Percentiles rank a stretch among this genome's conserved stretches.
Conservation (phyloP, 1,140 invertebrate species). For the Physella acuta region DNA sequence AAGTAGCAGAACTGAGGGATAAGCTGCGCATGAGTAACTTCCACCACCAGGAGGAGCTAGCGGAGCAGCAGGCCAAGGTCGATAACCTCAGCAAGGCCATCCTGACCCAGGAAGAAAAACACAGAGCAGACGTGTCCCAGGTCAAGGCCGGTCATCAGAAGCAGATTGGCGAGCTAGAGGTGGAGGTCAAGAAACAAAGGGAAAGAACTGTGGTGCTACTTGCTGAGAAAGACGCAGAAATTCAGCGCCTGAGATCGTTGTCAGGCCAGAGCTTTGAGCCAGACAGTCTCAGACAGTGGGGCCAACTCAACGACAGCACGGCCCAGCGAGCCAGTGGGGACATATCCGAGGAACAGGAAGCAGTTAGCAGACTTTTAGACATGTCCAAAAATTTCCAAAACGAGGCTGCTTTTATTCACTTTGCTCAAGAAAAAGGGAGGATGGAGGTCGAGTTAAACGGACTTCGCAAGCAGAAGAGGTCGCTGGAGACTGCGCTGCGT, state of each 20-base stretch:
- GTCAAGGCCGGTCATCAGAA: conserved; percentile 65
- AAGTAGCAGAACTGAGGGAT: conserved; percentile 54
- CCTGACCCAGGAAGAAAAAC: conserved; percentile 56
- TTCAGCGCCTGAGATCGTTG: conserved; percentile 65
- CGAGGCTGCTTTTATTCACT: conserved; percentile 74
- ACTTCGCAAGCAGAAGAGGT: conserved; percentile 72
- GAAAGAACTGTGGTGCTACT: conserved; percentile 75
- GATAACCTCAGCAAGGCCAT: conserved; percentile 48
- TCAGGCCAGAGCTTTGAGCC: conserved; percentile 24
- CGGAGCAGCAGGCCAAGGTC: conserved; percentile 43
- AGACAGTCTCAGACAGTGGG: conserved; percentile 9
- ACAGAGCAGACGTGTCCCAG: conserved; percentile 63
- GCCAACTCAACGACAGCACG: neutral
- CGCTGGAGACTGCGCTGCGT: conserved; percentile 70
- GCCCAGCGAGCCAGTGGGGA: neutral
- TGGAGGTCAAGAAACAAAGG: conserved; percentile 76
- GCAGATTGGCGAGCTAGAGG: conserved; percentile 69
- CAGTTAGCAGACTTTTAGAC: conserved; percentile 44
- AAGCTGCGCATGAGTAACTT: conserved; percentile 37
- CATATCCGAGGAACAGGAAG: conserved; percentile 42
- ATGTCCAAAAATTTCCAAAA: conserved; percentile 39
- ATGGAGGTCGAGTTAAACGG: conserved; percentile 78
- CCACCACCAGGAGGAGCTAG: conserved; percentile 65
- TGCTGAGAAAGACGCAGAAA: conserved; percentile 80
- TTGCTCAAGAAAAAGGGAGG: conserved; percentile 79